Base-by-base conservation (phyloP, 2,797 vertebrate species). In the Crotalus adamanteus region DNA sequence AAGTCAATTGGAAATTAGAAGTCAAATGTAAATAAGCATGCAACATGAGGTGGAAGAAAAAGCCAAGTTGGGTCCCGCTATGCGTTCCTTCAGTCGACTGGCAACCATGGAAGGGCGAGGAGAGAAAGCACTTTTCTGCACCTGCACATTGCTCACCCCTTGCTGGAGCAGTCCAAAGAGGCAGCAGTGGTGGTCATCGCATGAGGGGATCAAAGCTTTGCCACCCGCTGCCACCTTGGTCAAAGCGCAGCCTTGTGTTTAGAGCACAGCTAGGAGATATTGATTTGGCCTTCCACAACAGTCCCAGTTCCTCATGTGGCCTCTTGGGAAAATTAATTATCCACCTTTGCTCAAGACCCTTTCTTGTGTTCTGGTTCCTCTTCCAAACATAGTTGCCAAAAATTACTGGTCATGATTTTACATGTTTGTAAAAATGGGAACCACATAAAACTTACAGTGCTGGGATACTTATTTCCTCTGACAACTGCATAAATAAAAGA, bases 401-500 rank as follows among this genome's bases (percentile, higher is more conserved):
- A 61, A 59, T 65, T 69, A 65, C n/a, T 78, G 51, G 42, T 25
- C 26, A 28, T 73, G 31, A 83, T 83, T 83, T 83, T 2, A 1
- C 37, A 47, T 83, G 37, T 22, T 83, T 25, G 37, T 83, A 83
- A 83, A 83, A 47, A 83, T 83, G 73, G 73, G 37, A 47, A 42
- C 73, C 20, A 9, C 73, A 47, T 47, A 83, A 25, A 83, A 83
- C 20, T 47, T 83, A 9, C 37, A 85, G 83, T 5, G 25, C 78
- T 56, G 22, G 37, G 59, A 93, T 83, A 56, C 8, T 93, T 61
- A 89, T 91, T 88, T 88, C 56, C 59, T 85, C 57, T 85, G 92
- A 93, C 90, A 93, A 57, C 65, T 51, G 47, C 63, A 93, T 61
- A 73, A 88, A 87, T 59, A 78, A 63, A 89, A 56, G 47, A 88